A percentile compares a stretch with the other conserved stretches of the same genome.
Conservation (phyloP, 2,888 invertebrate genomes). For the Pseudococcus jackbeardsleyi region DNA sequence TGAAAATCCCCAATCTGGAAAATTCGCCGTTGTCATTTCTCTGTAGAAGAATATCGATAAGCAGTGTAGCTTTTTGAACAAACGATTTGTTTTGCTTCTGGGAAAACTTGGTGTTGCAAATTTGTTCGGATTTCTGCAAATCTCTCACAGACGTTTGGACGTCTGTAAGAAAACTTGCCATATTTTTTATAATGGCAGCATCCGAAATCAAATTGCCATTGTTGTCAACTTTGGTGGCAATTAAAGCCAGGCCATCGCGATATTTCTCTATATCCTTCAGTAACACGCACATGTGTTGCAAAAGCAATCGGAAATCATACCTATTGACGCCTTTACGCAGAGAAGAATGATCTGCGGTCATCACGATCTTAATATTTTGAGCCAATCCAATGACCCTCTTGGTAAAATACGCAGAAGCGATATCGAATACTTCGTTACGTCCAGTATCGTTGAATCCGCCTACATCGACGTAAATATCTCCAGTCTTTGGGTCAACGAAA, state of each 20-base stretch:
- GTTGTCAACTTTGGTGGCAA: conserved; percentile 37
- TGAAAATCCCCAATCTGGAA: not conserved
- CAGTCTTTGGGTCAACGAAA: conserved; percentile 64
- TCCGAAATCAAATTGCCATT: not conserved
- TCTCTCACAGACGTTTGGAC: not conserved
- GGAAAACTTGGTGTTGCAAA: too few species aligned
- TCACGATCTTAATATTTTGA: conserved; percentile 68
- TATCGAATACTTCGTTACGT: conserved; percentile 67
- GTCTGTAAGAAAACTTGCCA: not conserved
- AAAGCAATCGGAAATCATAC: conserved; percentile 61
- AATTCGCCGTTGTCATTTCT: not conserved
- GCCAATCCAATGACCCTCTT: conserved; percentile 68
- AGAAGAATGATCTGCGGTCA: conserved; percentile 68
- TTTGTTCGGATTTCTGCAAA: not conserved
- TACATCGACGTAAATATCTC: conserved; percentile 65
- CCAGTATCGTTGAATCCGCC: not conserved
- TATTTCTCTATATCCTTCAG: conserved; percentile 63
- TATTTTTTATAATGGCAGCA: not conserved
- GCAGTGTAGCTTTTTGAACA: not conserved
- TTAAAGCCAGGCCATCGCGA: not conserved
- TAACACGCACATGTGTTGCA: conserved; percentile 59
- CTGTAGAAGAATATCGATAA: not conserved
- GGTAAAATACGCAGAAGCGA: conserved; percentile 68
- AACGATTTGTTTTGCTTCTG: not conserved
- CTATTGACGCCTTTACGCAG: conserved; percentile 66